phyloP scores from a whole-genome alignment of 2,797 vertebrate species.

The Pseudocheirus occidentalis region DNA sequence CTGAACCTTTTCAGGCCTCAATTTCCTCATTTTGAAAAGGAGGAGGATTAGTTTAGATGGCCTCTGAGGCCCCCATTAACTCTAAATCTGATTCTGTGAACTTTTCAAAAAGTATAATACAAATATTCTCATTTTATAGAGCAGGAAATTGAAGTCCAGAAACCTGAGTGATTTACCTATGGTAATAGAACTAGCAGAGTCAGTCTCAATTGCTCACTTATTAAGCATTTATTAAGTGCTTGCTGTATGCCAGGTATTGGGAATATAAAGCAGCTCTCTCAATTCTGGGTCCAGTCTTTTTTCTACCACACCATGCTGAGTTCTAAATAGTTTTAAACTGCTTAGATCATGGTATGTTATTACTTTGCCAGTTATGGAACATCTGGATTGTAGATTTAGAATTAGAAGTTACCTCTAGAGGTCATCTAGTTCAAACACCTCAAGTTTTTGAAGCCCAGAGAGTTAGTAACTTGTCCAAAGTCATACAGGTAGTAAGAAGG shows the following conservation, averaged over 20 bases:
- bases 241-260: neutral
- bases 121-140: neutral
- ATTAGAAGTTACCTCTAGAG: neutral
- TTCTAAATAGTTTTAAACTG: constrained; percentile 42
- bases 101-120: neutral
- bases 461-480: neutral
- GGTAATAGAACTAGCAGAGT: neutral
- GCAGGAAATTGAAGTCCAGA: neutral
- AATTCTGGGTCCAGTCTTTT: neutral
- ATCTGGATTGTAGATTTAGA: neutral
- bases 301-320: neutral
- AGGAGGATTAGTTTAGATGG: neutral
- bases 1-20: neutral
- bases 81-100: neutral
- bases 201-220: neutral
- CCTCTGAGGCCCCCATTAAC: neutral
- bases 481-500: neutral
- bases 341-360: constrained; percentile 35
- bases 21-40: neutral
- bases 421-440: neutral
- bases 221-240: neutral
- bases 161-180: neutral
- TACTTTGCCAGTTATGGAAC: constrained; percentile 16
- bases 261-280: neutral
- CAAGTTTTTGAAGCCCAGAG: neutral